Conservation (phyloP, 1,140 invertebrate species). For the Araneus ventricosus region DNA sequence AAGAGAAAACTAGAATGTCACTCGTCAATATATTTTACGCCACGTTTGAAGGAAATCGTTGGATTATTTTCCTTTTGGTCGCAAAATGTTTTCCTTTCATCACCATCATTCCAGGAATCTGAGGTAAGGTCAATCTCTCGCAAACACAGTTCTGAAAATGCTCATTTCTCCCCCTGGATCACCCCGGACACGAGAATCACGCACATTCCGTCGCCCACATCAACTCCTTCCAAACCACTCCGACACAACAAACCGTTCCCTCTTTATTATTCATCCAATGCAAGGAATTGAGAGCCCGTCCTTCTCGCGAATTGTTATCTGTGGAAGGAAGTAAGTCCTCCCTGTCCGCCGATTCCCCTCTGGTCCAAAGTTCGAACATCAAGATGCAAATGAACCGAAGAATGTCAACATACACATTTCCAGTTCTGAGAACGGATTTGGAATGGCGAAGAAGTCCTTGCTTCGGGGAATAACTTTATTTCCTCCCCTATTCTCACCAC, state of each 20-base stretch:
- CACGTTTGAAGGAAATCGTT: too few species aligned
- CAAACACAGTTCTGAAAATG: too few species aligned
- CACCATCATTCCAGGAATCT: too few species aligned
- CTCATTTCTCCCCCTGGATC: too few species aligned
- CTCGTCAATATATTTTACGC: too few species aligned
- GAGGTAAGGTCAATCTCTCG: too few species aligned
- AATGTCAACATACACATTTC: not conserved
- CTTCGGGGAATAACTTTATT: not conserved
- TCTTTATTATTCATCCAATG: not conserved
- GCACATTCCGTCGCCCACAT: not conserved
- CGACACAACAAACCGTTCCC: not conserved
- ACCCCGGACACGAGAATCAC: not conserved
- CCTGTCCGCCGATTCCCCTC: too few species aligned
- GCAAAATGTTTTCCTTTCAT: too few species aligned
- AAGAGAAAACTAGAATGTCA: too few species aligned
- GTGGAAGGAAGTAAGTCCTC: not conserved
- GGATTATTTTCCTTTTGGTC: too few species aligned
- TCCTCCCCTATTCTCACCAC: not conserved
- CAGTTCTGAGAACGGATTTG: not conserved
- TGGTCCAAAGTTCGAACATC: not conserved
- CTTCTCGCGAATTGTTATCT: not conserved
- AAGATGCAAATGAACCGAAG: not conserved
- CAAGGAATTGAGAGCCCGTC: not conserved
- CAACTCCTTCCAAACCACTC: not conserved
- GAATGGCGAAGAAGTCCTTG: not conserved